Evolutionary conservation across 2,113 vertebrate genomes (phyloP), one percentile per base, ranked within the genome.

Genomic region (Mugil cephalus): DNA sequence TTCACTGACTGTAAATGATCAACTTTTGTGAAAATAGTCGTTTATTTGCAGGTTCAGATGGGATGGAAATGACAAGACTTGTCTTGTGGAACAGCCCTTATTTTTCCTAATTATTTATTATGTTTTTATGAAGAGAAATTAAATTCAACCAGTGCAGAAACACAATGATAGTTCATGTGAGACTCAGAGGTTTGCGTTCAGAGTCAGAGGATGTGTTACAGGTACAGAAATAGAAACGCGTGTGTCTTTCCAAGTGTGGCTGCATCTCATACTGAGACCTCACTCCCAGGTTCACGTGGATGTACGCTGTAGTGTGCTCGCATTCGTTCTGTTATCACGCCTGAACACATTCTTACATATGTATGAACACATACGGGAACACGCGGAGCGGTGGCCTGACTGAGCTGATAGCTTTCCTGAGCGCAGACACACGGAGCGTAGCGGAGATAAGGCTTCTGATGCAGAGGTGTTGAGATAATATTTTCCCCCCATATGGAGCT

Each of bases 381-480:
- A n/a, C 14, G 47, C 58, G n/a, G n/a, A 8, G 6, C 45, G 51
- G 21, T 6, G 39, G n/a, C 1, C 30, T 69, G 73, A 67, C 51
- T 10, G 59, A 67, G 55, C 30, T 13, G 52, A 68, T 77, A 77
- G 30, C 35, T 45, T 55, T 46, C 42, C 39, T 55, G 21, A 19
- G 30, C 39, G 38, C 52, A 62, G 11, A 51, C 18, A 63, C 48
- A 54, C 39, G 13, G 13, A 50, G 59, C 21, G 46, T 21, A 67
- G 63, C 17, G 71, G 18, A 60, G 74, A 76, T 71, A 61, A 84
- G 46, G 21, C 59, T 54, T 56, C 19, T 53, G 53, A 45, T 52
- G 71, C 52, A 46, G 43, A 43, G 54, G 24, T 4, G 2, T 56
- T 40, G 42, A 60, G 64, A 72, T 47, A 34, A 56, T 59, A 66